These are phyloP conservation scores for Sinhomidia bicolor DNA, from an alignment of 2,888 invertebrate species.

Conservation along the genomic window DNA sequence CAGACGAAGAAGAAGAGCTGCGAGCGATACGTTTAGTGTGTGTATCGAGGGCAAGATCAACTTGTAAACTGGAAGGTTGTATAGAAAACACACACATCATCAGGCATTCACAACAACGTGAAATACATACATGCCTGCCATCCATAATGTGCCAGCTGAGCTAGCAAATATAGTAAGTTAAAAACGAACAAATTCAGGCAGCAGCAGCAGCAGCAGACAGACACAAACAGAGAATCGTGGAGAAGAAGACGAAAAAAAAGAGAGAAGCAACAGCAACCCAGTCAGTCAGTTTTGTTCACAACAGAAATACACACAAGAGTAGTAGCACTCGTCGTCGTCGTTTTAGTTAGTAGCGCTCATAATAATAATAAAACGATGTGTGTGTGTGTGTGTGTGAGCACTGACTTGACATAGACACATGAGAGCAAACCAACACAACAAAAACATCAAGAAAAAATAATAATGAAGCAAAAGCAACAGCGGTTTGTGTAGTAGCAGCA, in stretches of 20 bases:
- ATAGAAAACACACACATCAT: slow-evolving; percentile 78
- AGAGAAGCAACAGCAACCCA: slow-evolving; percentile 48
- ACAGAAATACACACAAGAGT: background rate
- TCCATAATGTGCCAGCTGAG: slow-evolving; percentile 63
- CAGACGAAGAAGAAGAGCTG: no score
- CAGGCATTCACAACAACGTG: slow-evolving; percentile 73
- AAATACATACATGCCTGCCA: slow-evolving; percentile 51
- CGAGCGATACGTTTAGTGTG: slow-evolving; percentile 71
- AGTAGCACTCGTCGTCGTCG: no score
- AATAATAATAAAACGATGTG: background rate
- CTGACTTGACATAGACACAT: slow-evolving; percentile 40
- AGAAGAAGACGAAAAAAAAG: background rate
- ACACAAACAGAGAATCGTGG: background rate
- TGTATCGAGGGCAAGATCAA: slow-evolving; percentile 80
- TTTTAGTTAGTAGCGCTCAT: background rate
- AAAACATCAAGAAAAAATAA: slow-evolving; percentile 66
- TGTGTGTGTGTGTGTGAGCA: background rate
- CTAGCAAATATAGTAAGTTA: slow-evolving; percentile 64
- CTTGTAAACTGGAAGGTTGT: slow-evolving; percentile 79
- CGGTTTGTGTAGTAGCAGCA: slow-evolving; percentile 5
- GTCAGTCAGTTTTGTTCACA: slow-evolving; percentile 3
- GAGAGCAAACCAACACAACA: slow-evolving; percentile 53
- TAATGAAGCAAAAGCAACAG: slow-evolving; percentile 63
- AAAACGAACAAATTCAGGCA: slow-evolving; percentile 40
- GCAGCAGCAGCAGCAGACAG: slow-evolving; percentile 31